Base-by-base conservation (phyloP, 2,797 vertebrate genomes). In the Micrastur ruficollis region DNA sequence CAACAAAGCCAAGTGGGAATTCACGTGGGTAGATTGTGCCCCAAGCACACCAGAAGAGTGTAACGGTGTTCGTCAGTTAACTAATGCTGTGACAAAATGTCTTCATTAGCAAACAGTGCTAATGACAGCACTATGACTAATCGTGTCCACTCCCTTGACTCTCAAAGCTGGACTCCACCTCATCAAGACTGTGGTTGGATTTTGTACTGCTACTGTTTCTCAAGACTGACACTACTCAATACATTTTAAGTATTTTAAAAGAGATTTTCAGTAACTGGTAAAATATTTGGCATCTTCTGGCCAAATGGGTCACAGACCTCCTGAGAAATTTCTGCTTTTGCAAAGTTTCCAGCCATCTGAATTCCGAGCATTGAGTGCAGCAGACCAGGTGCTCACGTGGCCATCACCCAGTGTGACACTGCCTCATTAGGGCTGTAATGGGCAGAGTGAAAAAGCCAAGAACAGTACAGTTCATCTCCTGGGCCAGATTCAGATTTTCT, bases 111-210 rank as follows among this genome's bases (percentile, higher is more conserved):
- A 5, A 20, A 40, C 8, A 27, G 56, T 20, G 20, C 86, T 49
- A 40, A 29, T 8, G 44, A 32, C 46, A 56, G 71, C 59, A 5
- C 49, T 19, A 10, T 8, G 6, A 7, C 32, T 8, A 13, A 5
- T 1, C 13, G 18, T 0, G 58, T 10, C 40, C 67, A 2, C 12
- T 15, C 50, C 9, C 59, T 5, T 9, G n/a, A 7, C 85, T 22
- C n/a, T 3, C 12, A 36, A 36, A 32, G 36, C 66, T 21, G 84
- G 31, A 11, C 36, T 32, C 52, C 11, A 9, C 46, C 53, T 12
- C n/a, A 13, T 0, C 1, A 4, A 14, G 29, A 2, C 31, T 10
- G 5, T 0, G 0, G 19, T 3, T 29, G 61, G 13, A 14, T 8
- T 19, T 8, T 11, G 53, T 5, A 31, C 38, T 27, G 34, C 61